Evolutionary conservation across 2,797 vertebrate genomes (phyloP).

Genomic region (Yasuhikotakia modesta): DNA sequence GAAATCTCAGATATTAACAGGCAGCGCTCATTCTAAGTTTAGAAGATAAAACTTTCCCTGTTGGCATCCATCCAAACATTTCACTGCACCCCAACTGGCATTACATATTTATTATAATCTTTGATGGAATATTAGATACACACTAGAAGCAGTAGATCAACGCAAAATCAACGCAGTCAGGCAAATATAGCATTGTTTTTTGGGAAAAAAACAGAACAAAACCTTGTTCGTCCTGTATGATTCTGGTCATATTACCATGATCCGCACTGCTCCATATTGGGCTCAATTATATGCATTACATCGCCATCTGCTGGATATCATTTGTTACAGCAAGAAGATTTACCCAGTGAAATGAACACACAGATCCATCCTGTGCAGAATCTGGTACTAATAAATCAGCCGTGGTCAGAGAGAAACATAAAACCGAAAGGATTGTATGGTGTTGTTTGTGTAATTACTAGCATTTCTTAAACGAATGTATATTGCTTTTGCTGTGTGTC

Average conservation of each 20-base stretch:
- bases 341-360: neutral
- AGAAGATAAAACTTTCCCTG: too few relatives aligned
- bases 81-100: too few relatives aligned
- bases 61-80: too few relatives aligned
- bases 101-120: too few relatives aligned
- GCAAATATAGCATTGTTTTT: neutral
- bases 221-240: neutral
- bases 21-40: too few relatives aligned
- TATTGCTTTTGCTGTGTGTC: too few relatives aligned
- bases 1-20: too few relatives aligned
- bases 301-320: conserved; percentile 64
- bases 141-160: neutral
- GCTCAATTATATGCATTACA: conserved; percentile 42
- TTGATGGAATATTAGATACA: neutral
- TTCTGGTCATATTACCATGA: neutral
- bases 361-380: neutral
- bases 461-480: too few relatives aligned
- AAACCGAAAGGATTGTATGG: neutral
- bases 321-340: neutral
- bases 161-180: neutral
- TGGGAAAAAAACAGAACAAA: conserved; percentile 15
- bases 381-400: conserved; percentile 67
- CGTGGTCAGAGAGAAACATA: conserved; percentile 29
- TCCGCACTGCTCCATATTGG: neutral
- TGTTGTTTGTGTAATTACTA: too few relatives aligned